These are phyloP conservation scores for Brachyhypopomus occidentalis DNA, from an alignment of 2,113 vertebrate species.

Conservation along the genomic window DNA sequence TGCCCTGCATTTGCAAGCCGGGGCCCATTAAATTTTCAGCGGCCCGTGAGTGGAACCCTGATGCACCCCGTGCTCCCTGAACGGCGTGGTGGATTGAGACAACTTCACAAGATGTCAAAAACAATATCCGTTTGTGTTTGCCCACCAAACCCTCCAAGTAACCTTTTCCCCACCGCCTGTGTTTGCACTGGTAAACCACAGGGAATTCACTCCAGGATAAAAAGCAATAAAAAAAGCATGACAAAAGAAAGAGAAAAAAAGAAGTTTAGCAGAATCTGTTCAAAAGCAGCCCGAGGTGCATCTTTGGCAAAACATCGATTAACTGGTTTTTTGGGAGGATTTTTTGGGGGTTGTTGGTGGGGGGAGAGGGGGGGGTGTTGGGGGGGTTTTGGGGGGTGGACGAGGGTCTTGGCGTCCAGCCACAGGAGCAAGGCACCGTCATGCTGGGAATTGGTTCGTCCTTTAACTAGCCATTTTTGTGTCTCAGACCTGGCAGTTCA, in stretches of 20 bases:
- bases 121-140: constrained; percentile 84
- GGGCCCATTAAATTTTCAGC: constrained; percentile 88
- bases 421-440: constrained; percentile 47
- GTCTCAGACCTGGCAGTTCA: constrained; percentile 76
- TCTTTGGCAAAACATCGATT: not conserved
- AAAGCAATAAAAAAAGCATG: constrained; percentile 4
- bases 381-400: not conserved
- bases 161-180: constrained; percentile 30
- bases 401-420: constrained; percentile 18
- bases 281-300: not conserved
- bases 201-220: constrained; percentile 58
- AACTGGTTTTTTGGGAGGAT: constrained; percentile 34
- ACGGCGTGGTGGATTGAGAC: constrained; percentile 80
- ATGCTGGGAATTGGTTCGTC: constrained; percentile 52
- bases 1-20: constrained; percentile 84
- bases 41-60: constrained; percentile 78
- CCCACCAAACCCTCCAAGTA: constrained; percentile 51
- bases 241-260: not conserved
- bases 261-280: constrained; percentile 18
- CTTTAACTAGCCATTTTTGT: constrained; percentile 48
- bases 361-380: constrained; percentile 36
- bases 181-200: constrained; percentile 44
- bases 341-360: constrained; percentile 29
- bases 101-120: constrained; percentile 87
- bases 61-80: constrained; percentile 78